Conservation (phyloP, 2,888 invertebrate genomes). For the Temnothorax rugatulus region DNA sequence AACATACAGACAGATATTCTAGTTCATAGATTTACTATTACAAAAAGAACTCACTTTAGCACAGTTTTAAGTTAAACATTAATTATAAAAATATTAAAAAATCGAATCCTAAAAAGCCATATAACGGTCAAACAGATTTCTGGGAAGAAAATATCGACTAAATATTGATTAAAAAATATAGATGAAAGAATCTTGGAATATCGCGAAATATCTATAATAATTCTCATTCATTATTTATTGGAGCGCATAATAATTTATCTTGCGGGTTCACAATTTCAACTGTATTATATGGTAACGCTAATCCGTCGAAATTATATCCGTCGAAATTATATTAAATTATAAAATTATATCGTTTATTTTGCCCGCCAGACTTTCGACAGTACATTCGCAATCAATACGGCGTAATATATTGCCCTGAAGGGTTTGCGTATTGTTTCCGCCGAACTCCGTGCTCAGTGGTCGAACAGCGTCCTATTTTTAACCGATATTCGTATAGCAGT, state of each 20-base stretch:
- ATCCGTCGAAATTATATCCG: constrained; percentile 31
- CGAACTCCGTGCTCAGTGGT: constrained; percentile 17
- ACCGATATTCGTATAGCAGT: not conserved
- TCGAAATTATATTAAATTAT: too few relatives aligned
- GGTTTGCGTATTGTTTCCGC: constrained; percentile 44
- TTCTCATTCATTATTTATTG: not conserved
- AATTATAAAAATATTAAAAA: constrained; percentile 11
- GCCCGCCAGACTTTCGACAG: constrained; percentile 8
- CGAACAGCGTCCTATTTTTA: constrained; percentile 25
- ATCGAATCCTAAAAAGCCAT: not conserved
- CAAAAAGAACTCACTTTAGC: not conserved
- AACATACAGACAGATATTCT: too few relatives aligned
- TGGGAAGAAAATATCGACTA: not conserved
- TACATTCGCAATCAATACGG: constrained; percentile 29
- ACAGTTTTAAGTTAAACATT: not conserved
- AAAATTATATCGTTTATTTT: constrained; percentile 20
- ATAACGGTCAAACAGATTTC: not conserved
- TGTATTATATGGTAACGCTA: not conserved
- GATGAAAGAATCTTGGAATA: not conserved
- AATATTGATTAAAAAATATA: not conserved
- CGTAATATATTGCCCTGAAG: constrained; percentile 34
- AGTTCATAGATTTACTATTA: not conserved
- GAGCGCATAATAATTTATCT: not conserved
- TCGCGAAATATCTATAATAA: not conserved
- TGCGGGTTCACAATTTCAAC: not conserved